Evolutionary conservation across 2,113 vertebrate species (phyloP), one percentile per base, ranked within the genome.

Genomic region (Himantopus leucocephalus): DNA sequence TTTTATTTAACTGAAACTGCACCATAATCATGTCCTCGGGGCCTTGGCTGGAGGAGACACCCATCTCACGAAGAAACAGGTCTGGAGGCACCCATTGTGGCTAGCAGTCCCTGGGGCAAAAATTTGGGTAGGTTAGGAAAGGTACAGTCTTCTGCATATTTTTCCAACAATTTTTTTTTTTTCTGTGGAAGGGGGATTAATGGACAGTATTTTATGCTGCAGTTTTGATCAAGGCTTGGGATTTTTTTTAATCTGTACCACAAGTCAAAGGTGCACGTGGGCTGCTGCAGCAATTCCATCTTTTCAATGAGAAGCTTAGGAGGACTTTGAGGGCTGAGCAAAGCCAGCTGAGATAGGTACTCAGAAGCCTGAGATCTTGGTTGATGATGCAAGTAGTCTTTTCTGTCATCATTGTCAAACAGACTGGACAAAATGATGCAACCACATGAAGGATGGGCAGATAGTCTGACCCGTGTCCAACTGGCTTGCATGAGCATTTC

Each of bases 1-100:
- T 96, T 97, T 94, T 94, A 89, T 95, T 94, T 94, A 92, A 94
- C 92, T 92, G 68, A 81, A 91, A 81, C 92, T 60, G 80, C 37
- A n/a, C 80, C 80, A 70, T 62, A 87, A 78, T 45, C 0, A 0
- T 91, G 84, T 92, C 66, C 10, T 47, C 7, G 0, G 60, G 87
- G 88, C 71, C 73, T 84, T 66, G 92, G 94, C 88, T 91, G 93
- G 74, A 91, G 90, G 81, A 83, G 85, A 83, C 79, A 90, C 83
- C 24, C 68, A 86, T 20, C 16, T 45, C 53, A 9, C 10, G 6
- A 39, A 74, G 63, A 80, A 73, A 47, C 3, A 12, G 43, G 3
- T 39, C 73, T 85, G 77, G 58, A 81, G 39, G 13, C 62, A 20
- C 23, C 41, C 3, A 0, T 71, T 37, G 80, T 74, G 47, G 3